Evolutionary conservation across 2,888 invertebrate genomes (phyloP).

Genomic region (Eristalis tenax): DNA sequence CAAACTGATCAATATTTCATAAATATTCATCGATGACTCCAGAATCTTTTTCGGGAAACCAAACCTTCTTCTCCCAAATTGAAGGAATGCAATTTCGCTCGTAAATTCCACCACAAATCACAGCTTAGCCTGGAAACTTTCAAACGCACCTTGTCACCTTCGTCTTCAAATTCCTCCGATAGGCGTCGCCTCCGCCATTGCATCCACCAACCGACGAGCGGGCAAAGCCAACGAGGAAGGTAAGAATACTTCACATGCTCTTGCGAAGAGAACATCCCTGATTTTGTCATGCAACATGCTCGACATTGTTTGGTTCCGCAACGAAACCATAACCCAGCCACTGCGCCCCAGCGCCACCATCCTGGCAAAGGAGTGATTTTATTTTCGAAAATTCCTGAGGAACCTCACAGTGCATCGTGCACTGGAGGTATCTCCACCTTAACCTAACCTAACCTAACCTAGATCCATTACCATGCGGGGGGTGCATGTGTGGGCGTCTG

Average conservation of each 20-base stretch:
- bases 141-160: neutral
- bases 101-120: no score
- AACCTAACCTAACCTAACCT: conserved; percentile 54
- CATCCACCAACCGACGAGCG: neutral
- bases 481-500: neutral
- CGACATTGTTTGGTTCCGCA: conserved; percentile 38
- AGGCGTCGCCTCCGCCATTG: neutral
- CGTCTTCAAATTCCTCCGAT: neutral
- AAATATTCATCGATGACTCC: no score
- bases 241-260: conserved; percentile 2
- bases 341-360: neutral
- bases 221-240: neutral
- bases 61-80: no score
- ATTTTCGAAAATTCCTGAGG: conserved; percentile 45
- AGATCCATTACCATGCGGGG: conserved; percentile 51
- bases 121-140: neutral
- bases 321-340: conserved; percentile 9
- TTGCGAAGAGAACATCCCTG: neutral
- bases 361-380: conserved; percentile 37
- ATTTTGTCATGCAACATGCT: conserved; percentile 25
- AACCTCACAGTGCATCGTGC: conserved; percentile 39
- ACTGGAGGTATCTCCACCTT: conserved; percentile 58
- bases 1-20: no score
- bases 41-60: no score
- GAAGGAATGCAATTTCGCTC: no score